phyloP scores from a whole-genome alignment of 2,888 invertebrate genomes.

The Ferrisia virgata region DNA sequence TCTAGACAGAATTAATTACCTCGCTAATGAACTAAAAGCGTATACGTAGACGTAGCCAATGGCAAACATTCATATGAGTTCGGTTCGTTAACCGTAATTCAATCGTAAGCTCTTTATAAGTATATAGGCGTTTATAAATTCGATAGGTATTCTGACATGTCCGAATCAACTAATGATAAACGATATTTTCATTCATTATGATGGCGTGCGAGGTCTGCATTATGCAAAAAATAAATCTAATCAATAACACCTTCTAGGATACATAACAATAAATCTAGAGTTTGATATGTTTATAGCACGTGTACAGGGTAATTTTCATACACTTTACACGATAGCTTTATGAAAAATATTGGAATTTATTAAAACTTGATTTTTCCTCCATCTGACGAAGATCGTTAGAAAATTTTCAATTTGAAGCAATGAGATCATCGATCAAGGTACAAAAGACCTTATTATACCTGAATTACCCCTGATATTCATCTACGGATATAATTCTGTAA shows the following conservation, averaged over 20 bases:
- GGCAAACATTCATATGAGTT: not conserved
- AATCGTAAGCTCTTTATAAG: not conserved
- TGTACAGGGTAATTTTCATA: too few species aligned
- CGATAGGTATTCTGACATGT: not conserved
- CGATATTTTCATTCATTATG: not conserved
- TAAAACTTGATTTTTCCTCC: too few species aligned
- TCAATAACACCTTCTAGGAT: not conserved
- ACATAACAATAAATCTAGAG: not conserved
- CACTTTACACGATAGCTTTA: too few species aligned
- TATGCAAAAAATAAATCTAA: slow-evolving; percentile 22
- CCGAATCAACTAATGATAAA: not conserved
- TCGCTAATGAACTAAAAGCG: slow-evolving; percentile 23
- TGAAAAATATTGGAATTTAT: too few species aligned
- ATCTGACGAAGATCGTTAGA: too few species aligned
- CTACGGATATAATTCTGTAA: too few species aligned
- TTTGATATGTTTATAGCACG: too few species aligned
- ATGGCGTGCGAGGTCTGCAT: not conserved
- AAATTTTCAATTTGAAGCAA: too few species aligned
- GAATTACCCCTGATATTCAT: too few species aligned
- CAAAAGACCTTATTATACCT: too few species aligned
- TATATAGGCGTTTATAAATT: not conserved
- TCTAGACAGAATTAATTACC: not conserved
- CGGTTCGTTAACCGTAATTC: slow-evolving; percentile 29
- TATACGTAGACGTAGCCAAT: slow-evolving; percentile 1
- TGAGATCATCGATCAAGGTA: too few species aligned